Base-by-base conservation (phyloP, 2,797 vertebrate species). In the Gymnoscopelus braueri region DNA sequence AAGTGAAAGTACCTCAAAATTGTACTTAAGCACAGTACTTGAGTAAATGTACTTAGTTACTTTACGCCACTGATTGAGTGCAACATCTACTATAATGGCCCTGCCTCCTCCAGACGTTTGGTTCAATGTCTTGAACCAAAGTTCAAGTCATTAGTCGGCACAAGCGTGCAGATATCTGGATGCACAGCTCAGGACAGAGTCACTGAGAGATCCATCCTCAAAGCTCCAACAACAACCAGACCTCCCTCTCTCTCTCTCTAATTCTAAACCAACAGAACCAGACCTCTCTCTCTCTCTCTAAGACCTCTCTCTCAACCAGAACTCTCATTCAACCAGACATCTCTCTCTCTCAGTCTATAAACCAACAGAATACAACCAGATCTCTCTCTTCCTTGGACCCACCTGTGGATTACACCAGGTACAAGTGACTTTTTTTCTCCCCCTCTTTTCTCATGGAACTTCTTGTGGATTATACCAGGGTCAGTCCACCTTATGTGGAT, bases 121-220 rank as follows among this genome's bases (percentile, higher is more conserved):
- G 19, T 19, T 19, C 19, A 19, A 19, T 19, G 19, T 1, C 19
- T 19, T 19, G 19, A 19, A 6, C 50, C 74, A 79, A 77, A 76
- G 82, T 77, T 73, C 52, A 11, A 14, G 55, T 65, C 79, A 63
- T 71, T 57, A 64, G 49, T 26, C 2, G 4, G 14, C 26, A 47
- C 56, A 49, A 32, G 35, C 24, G 29, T 7, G 23, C 65, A 69
- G 49, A 55, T 65, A 66, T 71, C 53, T 64, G 55, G 26, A 3
- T 3, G 47, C 62, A 51, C 32, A n/a, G 32, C 10, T 65, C 12
- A 3, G 49, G 13, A 57, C 14, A 24, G 35, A 9, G 0, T 4
- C 2, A 64, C 39, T 54, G 58, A 64, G 60, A 55, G 59, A 59
- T 12, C 11, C 59, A 57, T 59, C 74, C 9, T 69, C 72, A 44